phyloP scores from a whole-genome alignment of 2,113 vertebrate genomes.

The Struthio camelus region DNA sequence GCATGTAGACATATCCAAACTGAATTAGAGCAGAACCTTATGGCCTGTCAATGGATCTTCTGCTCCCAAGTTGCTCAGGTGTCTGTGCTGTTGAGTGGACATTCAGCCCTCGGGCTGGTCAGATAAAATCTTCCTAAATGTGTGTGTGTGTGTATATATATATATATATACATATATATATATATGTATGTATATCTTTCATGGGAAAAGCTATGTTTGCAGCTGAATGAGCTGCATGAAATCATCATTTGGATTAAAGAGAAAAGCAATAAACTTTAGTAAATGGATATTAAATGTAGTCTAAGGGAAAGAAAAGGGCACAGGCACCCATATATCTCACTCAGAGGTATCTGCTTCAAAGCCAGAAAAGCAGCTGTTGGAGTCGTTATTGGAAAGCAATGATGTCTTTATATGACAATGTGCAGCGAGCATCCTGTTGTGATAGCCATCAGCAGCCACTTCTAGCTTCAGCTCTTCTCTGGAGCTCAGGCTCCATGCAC shows the following conservation, averaged over 20 bases:
- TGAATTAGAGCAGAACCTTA: background rate
- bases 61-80: background rate
- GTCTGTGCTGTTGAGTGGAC: background rate
- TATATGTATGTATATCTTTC: background rate
- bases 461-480: background rate
- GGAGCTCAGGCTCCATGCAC: background rate
- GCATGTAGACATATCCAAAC: background rate
- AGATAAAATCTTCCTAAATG: background rate
- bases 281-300: constrained; percentile 43
- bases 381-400: background rate
- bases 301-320: constrained; percentile 10
- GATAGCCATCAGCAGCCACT: background rate
- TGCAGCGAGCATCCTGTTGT: background rate
- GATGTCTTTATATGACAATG: constrained; percentile 4
- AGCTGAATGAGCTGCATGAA: constrained; percentile 41
- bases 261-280: constrained; percentile 36
- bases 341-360: constrained; percentile 1
- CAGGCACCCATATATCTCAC: background rate
- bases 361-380: constrained; percentile 36
- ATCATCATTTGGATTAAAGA: constrained; percentile 15
- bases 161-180: background rate
- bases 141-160: background rate
- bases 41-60: background rate
- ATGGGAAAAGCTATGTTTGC: background rate
- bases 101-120: background rate